Base-by-base conservation (phyloP, 2,797 vertebrate genomes). In the Rhabdomys pumilio region DNA sequence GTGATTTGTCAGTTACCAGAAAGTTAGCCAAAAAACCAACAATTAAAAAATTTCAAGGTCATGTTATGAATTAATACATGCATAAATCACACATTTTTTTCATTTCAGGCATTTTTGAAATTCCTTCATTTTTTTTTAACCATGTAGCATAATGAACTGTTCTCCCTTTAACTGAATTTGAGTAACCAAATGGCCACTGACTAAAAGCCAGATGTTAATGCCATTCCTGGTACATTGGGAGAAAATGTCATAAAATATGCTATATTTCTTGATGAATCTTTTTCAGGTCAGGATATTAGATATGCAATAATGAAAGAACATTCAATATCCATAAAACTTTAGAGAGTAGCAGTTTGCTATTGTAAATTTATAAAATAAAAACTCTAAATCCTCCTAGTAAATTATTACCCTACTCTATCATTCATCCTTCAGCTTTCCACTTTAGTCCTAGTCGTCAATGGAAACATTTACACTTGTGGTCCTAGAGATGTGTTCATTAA, bases 1-100 rank as follows among this genome's bases (percentile, higher is more conserved):
- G 94, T 80, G 94, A 69, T 96, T 97, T 97, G 85, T 80, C 73
- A 98, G 75, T 80, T 98, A 63, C n/a, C 96, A 98, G 81, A 94
- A 96, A 95, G 38, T 96, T 93, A 90, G 97, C 75, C 69, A 96
- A 97, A 97, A 96, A 92, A 59, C 59, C 86, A 79, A 53, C 55
- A 87, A 44, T 92, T 96, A 94, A 65, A 97, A 87, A 85, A 95
- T 69, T 96, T 97, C 93, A 95, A 97, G 92, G 76, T 77, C 57
- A 88, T 90, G 19, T 13, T 81, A 89, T 92, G 41, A 89, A 79
- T 31, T 84, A 55, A 61, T 86, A 65, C 41, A 19, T 90, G 79
- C 20, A 94, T 69, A 96, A 93, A 95, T 94, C 72, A 19, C 11
- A 94, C 47, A 85, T 14, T n/a, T 86, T 86, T 24, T n/a, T 2